These are phyloP conservation scores for Oncorhynchus mykiss DNA, from an alignment of 2,113 vertebrate species.

Conservation along the genomic window DNA sequence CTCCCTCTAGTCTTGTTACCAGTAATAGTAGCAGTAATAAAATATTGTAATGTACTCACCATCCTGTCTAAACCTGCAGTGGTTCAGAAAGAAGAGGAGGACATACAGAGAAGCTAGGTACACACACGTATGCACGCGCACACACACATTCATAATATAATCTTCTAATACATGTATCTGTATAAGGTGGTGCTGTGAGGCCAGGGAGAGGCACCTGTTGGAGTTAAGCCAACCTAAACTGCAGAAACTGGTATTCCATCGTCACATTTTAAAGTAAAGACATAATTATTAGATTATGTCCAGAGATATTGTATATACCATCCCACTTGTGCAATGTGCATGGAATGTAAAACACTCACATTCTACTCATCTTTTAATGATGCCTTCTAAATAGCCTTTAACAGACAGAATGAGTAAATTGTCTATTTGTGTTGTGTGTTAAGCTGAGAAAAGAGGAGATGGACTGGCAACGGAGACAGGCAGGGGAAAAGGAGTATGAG, in stretches of 20 bases:
- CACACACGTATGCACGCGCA: not conserved
- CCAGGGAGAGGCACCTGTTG: constrained; percentile 74
- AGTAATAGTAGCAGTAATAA: not conserved
- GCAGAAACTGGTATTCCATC: constrained; percentile 76
- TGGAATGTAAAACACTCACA: not conserved
- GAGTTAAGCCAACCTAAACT: constrained; percentile 70
- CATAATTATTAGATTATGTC: no score
- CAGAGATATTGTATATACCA: no score
- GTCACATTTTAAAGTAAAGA: no score
- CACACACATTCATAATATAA: not conserved
- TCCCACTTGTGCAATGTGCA: not conserved
- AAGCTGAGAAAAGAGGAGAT: constrained; percentile 76
- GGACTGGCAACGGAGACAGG: constrained; percentile 69
- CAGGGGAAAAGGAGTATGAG: constrained; percentile 74
- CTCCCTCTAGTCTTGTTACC: no score
- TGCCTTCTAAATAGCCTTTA: no score
- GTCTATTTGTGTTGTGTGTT: not conserved
- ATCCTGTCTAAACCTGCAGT: constrained; percentile 55
- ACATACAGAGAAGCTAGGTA: constrained; percentile 75
- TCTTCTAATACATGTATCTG: constrained; percentile 20
- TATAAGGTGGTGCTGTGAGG: constrained; percentile 78
- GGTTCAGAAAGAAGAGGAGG: constrained; percentile 76
- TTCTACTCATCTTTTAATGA: not conserved
- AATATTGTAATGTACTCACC: not conserved
- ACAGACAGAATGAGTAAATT: not conserved